These are phyloP conservation scores for Podabrus alpinus DNA, from an alignment of 2,888 invertebrate species.

Conservation along the genomic window DNA sequence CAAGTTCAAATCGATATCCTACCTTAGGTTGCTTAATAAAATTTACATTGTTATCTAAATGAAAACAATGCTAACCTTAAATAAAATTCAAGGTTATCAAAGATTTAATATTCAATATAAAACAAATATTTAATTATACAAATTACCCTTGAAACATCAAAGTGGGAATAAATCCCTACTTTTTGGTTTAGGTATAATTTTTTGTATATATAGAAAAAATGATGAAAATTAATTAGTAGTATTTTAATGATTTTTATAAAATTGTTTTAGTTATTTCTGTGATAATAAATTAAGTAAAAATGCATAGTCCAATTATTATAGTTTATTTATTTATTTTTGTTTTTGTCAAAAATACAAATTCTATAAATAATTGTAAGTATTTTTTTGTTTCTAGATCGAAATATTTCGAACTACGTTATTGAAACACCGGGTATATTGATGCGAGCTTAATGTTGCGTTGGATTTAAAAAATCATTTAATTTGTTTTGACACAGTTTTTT, in stretches of 20 bases:
- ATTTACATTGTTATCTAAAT: conserved; percentile 42
- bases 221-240: not conserved
- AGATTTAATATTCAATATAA: conserved; percentile 22
- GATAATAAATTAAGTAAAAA: not conserved
- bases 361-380: conserved; percentile 47
- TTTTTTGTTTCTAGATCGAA: not conserved
- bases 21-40: conserved; percentile 31
- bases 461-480: too few relatives aligned
- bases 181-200: conserved; percentile 5
- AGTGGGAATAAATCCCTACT: conserved; percentile 43
- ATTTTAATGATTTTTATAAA: conserved; percentile 9
- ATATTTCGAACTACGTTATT: too few relatives aligned
- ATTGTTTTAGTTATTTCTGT: not conserved
- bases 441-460: too few relatives aligned
- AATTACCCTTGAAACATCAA: conserved; percentile 45
- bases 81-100: conserved; percentile 45
- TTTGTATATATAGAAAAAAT: conserved; percentile 19
- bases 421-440: too few relatives aligned
- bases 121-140: conserved; percentile 30
- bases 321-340: conserved; percentile 32
- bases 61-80: conserved; percentile 47
- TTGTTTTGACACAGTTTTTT: too few relatives aligned
- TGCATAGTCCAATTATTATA: conserved; percentile 22
- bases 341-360: conserved; percentile 29
- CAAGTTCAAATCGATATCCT: conserved; percentile 5